Base-by-base conservation (phyloP, 2,113 vertebrate species). In the Gobio gobio region DNA sequence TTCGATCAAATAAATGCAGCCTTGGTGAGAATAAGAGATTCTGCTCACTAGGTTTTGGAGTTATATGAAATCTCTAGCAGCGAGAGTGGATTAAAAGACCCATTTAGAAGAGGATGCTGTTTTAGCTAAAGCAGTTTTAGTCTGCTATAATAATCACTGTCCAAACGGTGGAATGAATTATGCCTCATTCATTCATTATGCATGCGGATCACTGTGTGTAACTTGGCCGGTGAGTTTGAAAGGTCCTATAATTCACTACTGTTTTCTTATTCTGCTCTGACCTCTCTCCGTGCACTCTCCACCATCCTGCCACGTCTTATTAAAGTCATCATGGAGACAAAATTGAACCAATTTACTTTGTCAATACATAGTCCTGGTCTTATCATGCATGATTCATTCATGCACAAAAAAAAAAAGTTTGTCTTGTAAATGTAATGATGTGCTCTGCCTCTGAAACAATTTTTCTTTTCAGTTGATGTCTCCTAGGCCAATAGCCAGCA, bases 121-220 rank as follows among this genome's bases (percentile, higher is more conserved):
- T 82, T 58, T 63, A 70, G 47, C 56, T 64, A 63, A 10, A 51
- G 29, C 64, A 72, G 43, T 79, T 51, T 20, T 43, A 54, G 77
- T 61, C 82, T 88, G 85, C 76, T 88, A 82, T 86, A 86, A 74
- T 88, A 86, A 88, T 88, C 78, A 86, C 87, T 78, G 85, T 86
- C 85, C 83, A 82, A 84, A 86, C 45, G 64, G 77, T 84, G 87
- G 77, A 40, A 78, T 88, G 82, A 88, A 84, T 80, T 86, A 88
- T 86, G 79, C 45, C 51, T 73, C 59, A 56, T 61, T 88, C 78
- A 86, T 88, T 86, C 83, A 73, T 88, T 86, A 86, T 85, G 85
- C 54, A 88, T 84, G 85, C 68, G 63, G 26, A 74, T 88, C 77
- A 70, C 85, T 78, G 58, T 84, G 87, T 86, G 87, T 59, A 84